A percentile compares a stretch with the other conserved stretches of the same genome.
These are phyloP conservation scores for Acrobasis consociella DNA, from an alignment of 2,888 invertebrate genomes.

Conservation along the genomic window DNA sequence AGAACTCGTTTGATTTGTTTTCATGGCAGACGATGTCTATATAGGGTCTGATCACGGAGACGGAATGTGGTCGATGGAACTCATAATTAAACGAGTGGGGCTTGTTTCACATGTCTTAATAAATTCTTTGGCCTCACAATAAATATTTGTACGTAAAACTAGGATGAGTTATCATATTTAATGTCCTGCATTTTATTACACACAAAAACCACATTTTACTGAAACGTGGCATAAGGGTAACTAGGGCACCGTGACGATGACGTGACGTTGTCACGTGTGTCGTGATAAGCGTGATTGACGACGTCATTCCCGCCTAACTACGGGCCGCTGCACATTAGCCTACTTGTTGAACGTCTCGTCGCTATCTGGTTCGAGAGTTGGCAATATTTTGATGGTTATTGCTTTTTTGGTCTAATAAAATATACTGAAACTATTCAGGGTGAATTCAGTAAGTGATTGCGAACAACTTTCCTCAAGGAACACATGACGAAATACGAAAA, in stretches of 20 bases:
- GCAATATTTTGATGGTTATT: not conserved
- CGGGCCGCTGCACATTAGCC: conserved; percentile 44
- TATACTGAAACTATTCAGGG: too few species aligned
- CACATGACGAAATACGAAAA: too few species aligned
- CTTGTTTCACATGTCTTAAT: too few species aligned
- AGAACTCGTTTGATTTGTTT: too few species aligned
- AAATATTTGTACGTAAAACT: too few species aligned
- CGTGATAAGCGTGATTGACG: conserved; percentile 77
- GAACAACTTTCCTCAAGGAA: too few species aligned
- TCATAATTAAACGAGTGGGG: too few species aligned
- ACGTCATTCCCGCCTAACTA: conserved; percentile 48
- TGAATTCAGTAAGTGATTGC: too few species aligned
- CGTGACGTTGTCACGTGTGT: conserved; percentile 42
- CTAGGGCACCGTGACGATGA: conserved; percentile 35
- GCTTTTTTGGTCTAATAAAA: conserved; percentile 7
- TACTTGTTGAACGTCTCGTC: conserved; percentile 49
- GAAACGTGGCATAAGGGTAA: conserved; percentile 7
- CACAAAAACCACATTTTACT: not conserved
- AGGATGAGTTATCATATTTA: not conserved
- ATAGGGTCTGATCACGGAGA: too few species aligned
- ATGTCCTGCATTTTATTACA: conserved; percentile 4
- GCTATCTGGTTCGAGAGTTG: not conserved
- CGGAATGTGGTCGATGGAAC: too few species aligned
- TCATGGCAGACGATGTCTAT: too few species aligned
- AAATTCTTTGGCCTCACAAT: too few species aligned